Conservation (phyloP, 2,797 vertebrate genomes). For the Yasuhikotakia modesta region DNA sequence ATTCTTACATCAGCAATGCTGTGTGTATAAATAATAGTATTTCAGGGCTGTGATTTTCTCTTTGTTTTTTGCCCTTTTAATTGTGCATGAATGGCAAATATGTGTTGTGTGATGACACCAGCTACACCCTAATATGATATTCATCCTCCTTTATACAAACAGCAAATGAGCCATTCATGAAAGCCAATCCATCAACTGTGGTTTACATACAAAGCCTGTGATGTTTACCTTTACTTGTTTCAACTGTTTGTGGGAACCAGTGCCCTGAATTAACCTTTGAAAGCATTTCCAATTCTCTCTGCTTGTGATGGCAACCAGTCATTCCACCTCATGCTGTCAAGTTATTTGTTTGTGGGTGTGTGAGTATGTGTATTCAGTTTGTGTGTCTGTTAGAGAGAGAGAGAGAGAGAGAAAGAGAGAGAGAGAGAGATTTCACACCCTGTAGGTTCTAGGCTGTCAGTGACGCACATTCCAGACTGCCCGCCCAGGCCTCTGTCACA, state of each 20-base stretch:
- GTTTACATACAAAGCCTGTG: slow-evolving; percentile 28
- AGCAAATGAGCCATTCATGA: slow-evolving; percentile 7
- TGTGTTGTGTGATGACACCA: slow-evolving; percentile 23
- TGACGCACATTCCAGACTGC: slow-evolving; percentile 54
- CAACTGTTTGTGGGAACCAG: slow-evolving; percentile 17
- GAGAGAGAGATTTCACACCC: slow-evolving; percentile 47
- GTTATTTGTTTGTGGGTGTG: slow-evolving; percentile 37
- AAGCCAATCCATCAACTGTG: slow-evolving; percentile 16
- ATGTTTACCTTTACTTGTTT: slow-evolving; percentile 29
- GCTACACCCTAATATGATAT: slow-evolving; percentile 41
- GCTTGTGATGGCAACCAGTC: slow-evolving; percentile 38
- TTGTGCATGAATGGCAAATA: slow-evolving; percentile 23
- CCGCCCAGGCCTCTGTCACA: slow-evolving; percentile 52
- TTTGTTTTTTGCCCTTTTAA: slow-evolving; percentile 33
- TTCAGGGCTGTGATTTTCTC: slow-evolving; percentile 30
- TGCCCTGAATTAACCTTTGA: slow-evolving; percentile 41
- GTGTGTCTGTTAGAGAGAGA: slow-evolving; percentile 23
- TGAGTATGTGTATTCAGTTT: slow-evolving; percentile 35
- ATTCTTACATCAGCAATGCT: slow-evolving; percentile 18
- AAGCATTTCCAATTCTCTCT: slow-evolving; percentile 43
- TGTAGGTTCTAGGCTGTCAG: slow-evolving; percentile 54
- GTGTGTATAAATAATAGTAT: slow-evolving; percentile 34
- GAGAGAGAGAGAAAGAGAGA: slow-evolving; percentile 38
- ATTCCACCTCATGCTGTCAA: slow-evolving; percentile 33
- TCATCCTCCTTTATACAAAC: slow-evolving; percentile 14